Conservation (phyloP, 2,113 vertebrate species). For the Anoura caudifer region DNA sequence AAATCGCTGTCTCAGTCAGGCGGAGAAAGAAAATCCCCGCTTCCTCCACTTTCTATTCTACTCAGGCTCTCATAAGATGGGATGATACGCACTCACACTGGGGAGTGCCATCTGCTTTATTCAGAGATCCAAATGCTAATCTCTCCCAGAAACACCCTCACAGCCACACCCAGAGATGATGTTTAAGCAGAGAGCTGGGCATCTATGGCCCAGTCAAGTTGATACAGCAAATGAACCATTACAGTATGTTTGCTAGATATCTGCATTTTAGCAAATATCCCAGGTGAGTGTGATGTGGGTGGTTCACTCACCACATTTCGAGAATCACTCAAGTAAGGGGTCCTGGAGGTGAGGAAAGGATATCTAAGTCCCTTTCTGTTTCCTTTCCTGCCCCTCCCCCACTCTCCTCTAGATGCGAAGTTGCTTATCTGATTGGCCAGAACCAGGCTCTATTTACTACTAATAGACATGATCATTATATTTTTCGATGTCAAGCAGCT, state of each 20-base stretch:
- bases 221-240: neutral
- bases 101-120: neutral
- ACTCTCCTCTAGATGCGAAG: neutral
- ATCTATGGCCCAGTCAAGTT: neutral
- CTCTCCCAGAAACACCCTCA: neutral
- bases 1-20: neutral
- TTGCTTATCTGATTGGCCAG: neutral
- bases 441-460: neutral
- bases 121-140: neutral
- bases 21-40: neutral
- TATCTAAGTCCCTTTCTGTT: neutral
- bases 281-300: neutral
- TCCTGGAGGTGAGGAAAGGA: neutral
- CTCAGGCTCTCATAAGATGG: neutral
- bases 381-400: neutral
- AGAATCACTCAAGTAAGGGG: neutral
- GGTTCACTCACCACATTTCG: neutral
- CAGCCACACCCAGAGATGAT: neutral
- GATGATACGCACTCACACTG: neutral
- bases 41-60: neutral
- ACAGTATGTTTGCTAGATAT: neutral
- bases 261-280: neutral
- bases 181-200: neutral
- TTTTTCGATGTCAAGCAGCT: neutral
- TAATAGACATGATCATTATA: neutral